phyloP scores from a whole-genome alignment of 2,113 vertebrate species.

The Petrocephalus microphthalmus region DNA sequence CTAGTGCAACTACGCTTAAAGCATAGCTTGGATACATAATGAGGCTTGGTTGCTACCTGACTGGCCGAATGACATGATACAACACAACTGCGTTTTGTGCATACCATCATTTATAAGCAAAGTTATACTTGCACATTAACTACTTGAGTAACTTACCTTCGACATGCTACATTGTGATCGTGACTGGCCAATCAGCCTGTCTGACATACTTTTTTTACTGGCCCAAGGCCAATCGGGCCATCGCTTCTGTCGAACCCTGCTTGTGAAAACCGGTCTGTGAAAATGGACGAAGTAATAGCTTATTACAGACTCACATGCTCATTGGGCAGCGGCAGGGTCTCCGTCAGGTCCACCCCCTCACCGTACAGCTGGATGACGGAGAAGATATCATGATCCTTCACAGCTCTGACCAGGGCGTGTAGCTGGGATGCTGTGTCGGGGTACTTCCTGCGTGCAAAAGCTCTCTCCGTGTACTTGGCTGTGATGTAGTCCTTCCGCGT shows the following conservation, averaged over 20 bases:
- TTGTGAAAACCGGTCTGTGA: background rate
- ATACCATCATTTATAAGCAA: background rate
- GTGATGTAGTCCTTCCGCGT: constrained; percentile 91
- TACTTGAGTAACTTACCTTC: background rate
- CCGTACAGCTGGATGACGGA: constrained; percentile 83
- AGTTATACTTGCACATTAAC: background rate
- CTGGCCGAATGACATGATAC: background rate
- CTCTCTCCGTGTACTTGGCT: constrained; percentile 89
- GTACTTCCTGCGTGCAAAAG: constrained; percentile 68
- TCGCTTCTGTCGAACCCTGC: background rate
- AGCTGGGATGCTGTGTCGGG: constrained; percentile 59
- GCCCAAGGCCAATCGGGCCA: background rate
- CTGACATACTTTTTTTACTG: background rate
- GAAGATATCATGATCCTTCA: constrained; percentile 77
- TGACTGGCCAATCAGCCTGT: background rate
- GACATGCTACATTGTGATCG: background rate
- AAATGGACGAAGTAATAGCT: background rate
- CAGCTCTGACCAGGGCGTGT: constrained; percentile 75
- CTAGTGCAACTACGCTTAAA: background rate
- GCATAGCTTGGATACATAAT: background rate
- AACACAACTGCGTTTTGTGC: background rate
- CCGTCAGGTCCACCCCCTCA: constrained; percentile 84
- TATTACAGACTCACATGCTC: constrained; percentile 76
- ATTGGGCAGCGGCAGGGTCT: constrained; percentile 71
- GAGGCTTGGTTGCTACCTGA: background rate